Evolutionary conservation across 2,113 vertebrate genomes (phyloP), one percentile per base, ranked within the genome.

Genomic region (Rafetus swinhoei): DNA sequence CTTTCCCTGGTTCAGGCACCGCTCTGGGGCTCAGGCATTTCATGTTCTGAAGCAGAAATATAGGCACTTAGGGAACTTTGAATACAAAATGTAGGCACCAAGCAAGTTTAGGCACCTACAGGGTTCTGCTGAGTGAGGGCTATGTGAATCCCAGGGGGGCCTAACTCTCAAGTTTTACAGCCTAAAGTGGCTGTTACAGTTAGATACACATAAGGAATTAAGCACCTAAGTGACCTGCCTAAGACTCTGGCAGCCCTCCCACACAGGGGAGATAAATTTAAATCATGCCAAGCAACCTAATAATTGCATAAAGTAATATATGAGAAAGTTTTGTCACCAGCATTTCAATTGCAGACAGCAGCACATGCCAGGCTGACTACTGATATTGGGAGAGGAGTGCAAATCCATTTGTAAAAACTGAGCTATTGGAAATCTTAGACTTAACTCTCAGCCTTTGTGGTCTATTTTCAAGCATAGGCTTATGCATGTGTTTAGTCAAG

Each of bases 381-480:
- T 14, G 62, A 86, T 90, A 88, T 65, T n/a, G 84, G 39, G 24
- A 82, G 55, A 7, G 24, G 27, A 24, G 25, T 62, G 65, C 52
- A 5, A 35, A 55, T 25, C 12, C 56, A 29, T 54, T 32, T 10
- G 8, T 27, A 91, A 57, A 93, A 91, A 84, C 6, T 0, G 0
- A 93, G 84, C 29, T 54, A 80, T 35, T 55, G 55, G 79, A 45
- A 45, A 18, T 90, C 91, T 95, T 90, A 52, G 76, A 54, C 57
- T 87, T 80, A 90, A 81, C 24, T 69, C 84, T 84, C 69, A 27
- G 79, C 53, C 57, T 90, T 84, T 29, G 9, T 79, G 59, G 19
- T 57, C 93, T 95, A 65, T 93, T 91, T 93, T 93, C 82, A 89
- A 76, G 32, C 6, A 10, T 62, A 89, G 81, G n/a, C 32, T 24